Conservation (phyloP, 1,140 invertebrate genomes). For the Drosophila nigromelanica region DNA sequence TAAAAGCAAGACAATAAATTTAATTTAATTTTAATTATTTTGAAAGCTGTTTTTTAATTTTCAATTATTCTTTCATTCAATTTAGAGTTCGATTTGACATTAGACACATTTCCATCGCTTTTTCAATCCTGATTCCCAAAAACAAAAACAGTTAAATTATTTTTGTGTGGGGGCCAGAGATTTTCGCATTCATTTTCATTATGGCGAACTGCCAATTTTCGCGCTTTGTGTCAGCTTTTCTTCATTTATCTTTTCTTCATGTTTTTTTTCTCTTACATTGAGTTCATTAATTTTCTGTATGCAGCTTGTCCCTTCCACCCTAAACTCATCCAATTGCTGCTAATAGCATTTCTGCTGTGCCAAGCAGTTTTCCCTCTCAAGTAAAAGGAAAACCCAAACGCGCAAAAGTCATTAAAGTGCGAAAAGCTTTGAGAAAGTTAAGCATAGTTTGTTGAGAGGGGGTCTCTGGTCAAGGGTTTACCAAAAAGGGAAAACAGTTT, state of each 20-base stretch:
- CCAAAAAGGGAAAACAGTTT: constrained; percentile 20
- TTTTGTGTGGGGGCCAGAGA: neutral
- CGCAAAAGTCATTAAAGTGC: constrained; percentile 42
- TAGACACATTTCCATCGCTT: too few relatives aligned
- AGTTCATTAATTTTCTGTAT: constrained; percentile 39
- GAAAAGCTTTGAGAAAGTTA: constrained; percentile 10
- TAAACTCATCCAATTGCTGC: neutral
- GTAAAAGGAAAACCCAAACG: neutral
- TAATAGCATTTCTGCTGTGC: constrained; percentile 19
- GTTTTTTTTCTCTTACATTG: neutral
- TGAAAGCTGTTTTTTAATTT: neutral
- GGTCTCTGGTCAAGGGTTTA: neutral
- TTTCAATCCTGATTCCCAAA: neutral
- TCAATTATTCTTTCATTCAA: neutral
- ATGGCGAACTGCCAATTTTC: constrained; percentile 42
- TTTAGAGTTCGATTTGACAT: neutral
- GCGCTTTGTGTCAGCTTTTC: constrained; percentile 28
- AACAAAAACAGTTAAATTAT: neutral
- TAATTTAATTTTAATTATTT: neutral
- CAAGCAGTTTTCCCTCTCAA: constrained; percentile 2
- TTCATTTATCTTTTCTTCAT: constrained; percentile 14
- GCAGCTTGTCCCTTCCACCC: neutral
- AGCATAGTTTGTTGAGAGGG: neutral
- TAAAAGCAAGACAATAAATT: neutral
- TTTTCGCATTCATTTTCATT: constrained; percentile 44